Conservation (phyloP, 2,797 vertebrate genomes). For the Thripadectes ignobilis region DNA sequence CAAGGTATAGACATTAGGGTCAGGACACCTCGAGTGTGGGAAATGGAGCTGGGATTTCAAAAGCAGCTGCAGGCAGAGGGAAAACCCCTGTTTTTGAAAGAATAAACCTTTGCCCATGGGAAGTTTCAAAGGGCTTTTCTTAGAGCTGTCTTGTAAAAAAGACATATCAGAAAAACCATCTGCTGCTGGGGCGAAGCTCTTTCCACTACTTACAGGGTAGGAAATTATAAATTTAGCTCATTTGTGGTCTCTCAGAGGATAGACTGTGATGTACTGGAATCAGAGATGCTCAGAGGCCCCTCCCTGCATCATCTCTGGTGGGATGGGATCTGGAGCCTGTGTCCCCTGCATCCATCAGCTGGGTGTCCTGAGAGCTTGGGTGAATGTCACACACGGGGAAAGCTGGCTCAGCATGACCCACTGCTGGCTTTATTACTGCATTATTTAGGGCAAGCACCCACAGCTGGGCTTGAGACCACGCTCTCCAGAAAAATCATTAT, state of each 20-base stretch:
- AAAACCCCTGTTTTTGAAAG: rapidly evolving
- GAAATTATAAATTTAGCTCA: background rate
- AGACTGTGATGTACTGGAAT: background rate
- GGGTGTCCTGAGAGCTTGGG: background rate
- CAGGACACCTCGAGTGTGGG: background rate
- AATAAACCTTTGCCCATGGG: background rate
- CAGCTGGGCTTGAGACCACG: background rate
- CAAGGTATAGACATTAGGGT: background rate
- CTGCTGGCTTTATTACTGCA: background rate
- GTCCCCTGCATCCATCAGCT: background rate
- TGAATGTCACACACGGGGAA: background rate
- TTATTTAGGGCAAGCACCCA: background rate
- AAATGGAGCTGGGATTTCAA: background rate
- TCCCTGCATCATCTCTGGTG: background rate
- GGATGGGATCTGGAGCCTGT: rapidly evolving
- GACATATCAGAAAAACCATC: rapidly evolving
- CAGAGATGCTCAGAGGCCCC: background rate
- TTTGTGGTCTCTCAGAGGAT: background rate
- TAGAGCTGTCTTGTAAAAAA: background rate
- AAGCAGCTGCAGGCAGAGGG: background rate
- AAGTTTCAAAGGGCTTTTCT: background rate
- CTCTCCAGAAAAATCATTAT: background rate
- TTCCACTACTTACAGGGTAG: rapidly evolving
- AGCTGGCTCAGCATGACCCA: rapidly evolving
- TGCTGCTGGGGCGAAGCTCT: background rate